phyloP scores from a whole-genome alignment of 2,888 invertebrate genomes.

The Epinotia nisella region DNA sequence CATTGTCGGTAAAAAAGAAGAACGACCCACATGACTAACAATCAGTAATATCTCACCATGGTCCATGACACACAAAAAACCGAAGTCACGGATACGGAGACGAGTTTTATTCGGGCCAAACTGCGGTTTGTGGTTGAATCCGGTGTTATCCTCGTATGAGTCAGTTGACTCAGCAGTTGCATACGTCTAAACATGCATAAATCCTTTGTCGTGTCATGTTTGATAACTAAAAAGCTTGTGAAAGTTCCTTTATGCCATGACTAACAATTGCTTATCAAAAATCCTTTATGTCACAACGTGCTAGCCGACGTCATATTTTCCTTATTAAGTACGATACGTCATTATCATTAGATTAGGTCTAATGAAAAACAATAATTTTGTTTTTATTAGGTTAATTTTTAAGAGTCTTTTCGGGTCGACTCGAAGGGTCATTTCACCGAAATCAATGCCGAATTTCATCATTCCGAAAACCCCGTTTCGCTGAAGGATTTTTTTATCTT shows the following conservation, averaged over 20 bases:
- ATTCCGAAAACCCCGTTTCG: too few species aligned
- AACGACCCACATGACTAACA: too few species aligned
- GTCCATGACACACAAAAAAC: constrained; percentile 6
- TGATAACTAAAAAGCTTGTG: not conserved
- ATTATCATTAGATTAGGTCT: too few species aligned
- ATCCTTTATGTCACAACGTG: not conserved
- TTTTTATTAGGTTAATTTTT: too few species aligned
- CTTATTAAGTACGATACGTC: not conserved
- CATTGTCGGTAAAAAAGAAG: too few species aligned
- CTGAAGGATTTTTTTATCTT: too few species aligned
- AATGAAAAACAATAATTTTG: too few species aligned
- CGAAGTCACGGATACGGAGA: constrained; percentile 14
- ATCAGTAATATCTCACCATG: constrained; percentile 4
- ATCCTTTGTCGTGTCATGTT: constrained; percentile 9
- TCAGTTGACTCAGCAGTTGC: constrained; percentile 21
- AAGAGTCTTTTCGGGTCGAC: too few species aligned
- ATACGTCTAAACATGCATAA: not conserved
- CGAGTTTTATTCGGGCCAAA: constrained; percentile 28
- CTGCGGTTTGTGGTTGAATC: constrained; percentile 23
- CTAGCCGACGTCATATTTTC: not conserved
- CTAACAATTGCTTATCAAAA: not conserved
- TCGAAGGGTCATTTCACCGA: too few species aligned
- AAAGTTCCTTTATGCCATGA: not conserved
- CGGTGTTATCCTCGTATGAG: constrained; percentile 29
- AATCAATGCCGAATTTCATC: too few species aligned